Base-by-base conservation (phyloP, 1,140 invertebrate species). In the Zeugodacus cucurbitae region DNA sequence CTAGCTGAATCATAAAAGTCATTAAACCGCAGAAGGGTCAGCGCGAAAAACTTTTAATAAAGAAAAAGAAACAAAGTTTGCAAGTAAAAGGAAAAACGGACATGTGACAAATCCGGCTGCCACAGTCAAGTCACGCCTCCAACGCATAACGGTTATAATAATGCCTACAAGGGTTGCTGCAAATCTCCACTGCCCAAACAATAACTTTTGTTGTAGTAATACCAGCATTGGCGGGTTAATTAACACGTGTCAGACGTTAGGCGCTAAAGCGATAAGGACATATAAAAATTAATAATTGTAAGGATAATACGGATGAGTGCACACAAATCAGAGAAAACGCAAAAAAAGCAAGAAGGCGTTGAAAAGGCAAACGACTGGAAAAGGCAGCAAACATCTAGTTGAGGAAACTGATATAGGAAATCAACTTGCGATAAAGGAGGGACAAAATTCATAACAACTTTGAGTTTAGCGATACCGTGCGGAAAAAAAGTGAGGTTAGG, bases 231-330 rank as follows among this genome's bases (percentile, higher is more conserved):
- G 41, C 37, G 22, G 41, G 41, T 82, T 82, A 54, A 82, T 82
- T 82, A 82, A 82, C 41, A 54, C 74, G 74, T 82, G 74, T n/a
- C 74, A 10, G 74, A 48, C 74, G 74, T 26, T 48, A 82, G 20
- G 41, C 74, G 44, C n/a, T 10, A 54, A 82, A 41, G 41, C 74
- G 74, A 82, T 82, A 82, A 82, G 74, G 4, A 29, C n/a, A 48
- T 14, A 48, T 82, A 82, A 82, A 82, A 82, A 82, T 82, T 82
- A 82, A 82, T 82, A 82, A 82, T 54, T 82, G 74, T 41, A 82
- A 82, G 74, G 74, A 82, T 82, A 82, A 82, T 48, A 34, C 41
- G 74, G 37, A n/a, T 82, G 74, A 82, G 67, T 41, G 67, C 67
- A n/a, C 67, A 74, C 34, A 74, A 74, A 41, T 74, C 29, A 34